phyloP scores from a whole-genome alignment of 2,113 vertebrate genomes.

The Argyrosomus japonicus region DNA sequence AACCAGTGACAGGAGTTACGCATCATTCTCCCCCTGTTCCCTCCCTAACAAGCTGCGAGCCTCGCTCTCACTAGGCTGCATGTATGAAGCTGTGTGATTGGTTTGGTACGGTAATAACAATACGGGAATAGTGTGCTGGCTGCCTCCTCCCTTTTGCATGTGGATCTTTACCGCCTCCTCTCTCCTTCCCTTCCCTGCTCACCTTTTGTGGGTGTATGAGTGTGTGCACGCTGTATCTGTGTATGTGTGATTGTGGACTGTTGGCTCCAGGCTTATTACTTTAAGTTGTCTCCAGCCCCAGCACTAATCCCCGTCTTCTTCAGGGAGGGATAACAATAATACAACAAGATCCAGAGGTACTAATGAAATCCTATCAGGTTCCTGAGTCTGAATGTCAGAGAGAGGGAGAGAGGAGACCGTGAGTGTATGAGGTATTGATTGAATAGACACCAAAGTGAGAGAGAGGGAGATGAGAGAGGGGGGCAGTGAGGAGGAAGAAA shows the following conservation, averaged over 20 bases:
- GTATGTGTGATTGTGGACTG: constrained; percentile 60
- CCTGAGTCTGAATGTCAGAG: constrained; percentile 85
- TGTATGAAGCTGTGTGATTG: constrained; percentile 72
- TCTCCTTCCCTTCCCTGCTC: constrained; percentile 38
- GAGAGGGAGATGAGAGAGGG: constrained; percentile 33
- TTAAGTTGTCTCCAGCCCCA: constrained; percentile 78
- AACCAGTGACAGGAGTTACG: constrained; percentile 81
- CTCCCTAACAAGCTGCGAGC: constrained; percentile 77
- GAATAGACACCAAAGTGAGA: constrained; percentile 69
- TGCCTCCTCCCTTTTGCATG: constrained; percentile 59
- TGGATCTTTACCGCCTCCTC: constrained; percentile 42
- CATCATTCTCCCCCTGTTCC: constrained; percentile 72
- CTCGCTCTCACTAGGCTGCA: constrained; percentile 62
- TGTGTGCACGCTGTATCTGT: constrained; percentile 12
- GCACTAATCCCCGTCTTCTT: constrained; percentile 79
- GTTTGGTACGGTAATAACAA: constrained; percentile 72
- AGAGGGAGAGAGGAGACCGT: constrained; percentile 52
- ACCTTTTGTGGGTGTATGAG: constrained; percentile 55
- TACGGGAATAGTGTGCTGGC: constrained; percentile 51
- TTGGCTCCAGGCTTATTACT: constrained; percentile 76
- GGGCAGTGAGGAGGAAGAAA: constrained; percentile 48
- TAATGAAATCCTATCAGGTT: constrained; percentile 87
- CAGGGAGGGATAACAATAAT: constrained; percentile 83
- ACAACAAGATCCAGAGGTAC: constrained; percentile 84
- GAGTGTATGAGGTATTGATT: constrained; percentile 76